These are phyloP conservation scores for Hyposmocoma kahamanoa DNA, from an alignment of 1,140 invertebrate species.

Conservation along the genomic window DNA sequence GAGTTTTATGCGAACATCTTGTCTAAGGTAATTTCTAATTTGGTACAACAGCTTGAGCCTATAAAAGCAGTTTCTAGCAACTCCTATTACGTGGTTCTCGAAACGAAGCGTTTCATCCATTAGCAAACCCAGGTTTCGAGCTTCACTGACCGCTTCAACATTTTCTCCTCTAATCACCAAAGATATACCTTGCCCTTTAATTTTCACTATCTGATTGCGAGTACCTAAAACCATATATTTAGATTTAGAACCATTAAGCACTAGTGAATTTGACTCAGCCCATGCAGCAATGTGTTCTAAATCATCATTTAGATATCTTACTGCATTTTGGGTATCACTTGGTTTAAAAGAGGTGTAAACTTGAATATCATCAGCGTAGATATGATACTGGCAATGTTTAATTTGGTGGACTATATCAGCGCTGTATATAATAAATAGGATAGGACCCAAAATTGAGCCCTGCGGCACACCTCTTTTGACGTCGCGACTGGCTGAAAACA, in stretches of 20 bases:
- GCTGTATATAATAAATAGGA: background rate
- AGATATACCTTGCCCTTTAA: background rate
- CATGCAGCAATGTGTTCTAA: background rate
- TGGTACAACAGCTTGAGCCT: background rate
- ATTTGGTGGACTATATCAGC: background rate
- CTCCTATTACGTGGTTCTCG: background rate
- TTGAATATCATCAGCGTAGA: slow-evolving; percentile 1
- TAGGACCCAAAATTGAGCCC: slow-evolving; percentile 2
- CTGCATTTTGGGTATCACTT: background rate
- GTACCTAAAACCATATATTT: slow-evolving; percentile 3
- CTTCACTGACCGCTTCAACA: background rate
- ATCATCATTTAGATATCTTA: background rate
- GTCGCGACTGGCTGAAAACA: background rate
- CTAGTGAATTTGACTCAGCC: background rate
- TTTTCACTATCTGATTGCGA: background rate
- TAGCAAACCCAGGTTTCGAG: background rate
- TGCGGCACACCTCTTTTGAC: slow-evolving; percentile 2
- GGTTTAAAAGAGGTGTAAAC: background rate
- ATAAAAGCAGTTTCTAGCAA: background rate
- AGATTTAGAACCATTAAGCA: slow-evolving; percentile 1
- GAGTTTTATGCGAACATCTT: background rate
- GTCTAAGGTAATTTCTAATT: background rate
- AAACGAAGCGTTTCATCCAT: background rate
- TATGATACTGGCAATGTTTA: background rate
- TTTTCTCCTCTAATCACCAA: background rate